These are phyloP conservation scores for Pachyramphus minor DNA, from an alignment of 2,113 vertebrate genomes.

Conservation along the genomic window DNA sequence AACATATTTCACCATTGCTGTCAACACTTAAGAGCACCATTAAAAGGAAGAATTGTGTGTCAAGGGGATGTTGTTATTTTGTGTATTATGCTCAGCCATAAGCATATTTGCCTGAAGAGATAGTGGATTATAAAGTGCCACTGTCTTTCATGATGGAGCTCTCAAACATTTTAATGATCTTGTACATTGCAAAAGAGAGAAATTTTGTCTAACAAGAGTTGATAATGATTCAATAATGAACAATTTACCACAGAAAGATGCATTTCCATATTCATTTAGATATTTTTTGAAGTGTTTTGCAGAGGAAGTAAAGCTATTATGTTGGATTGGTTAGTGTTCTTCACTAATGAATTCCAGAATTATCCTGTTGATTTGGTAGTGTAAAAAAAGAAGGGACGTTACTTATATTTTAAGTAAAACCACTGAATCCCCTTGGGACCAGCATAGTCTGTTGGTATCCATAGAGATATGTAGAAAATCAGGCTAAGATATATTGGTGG, in stretches of 20 bases:
- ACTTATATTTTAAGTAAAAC: conserved; percentile 66
- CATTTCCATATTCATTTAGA: conserved; percentile 77
- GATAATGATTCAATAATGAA: conserved; percentile 79
- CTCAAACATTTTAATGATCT: conserved; percentile 77
- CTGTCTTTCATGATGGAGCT: conserved; percentile 74
- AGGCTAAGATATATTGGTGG: conserved; percentile 39
- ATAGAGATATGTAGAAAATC: conserved; percentile 43
- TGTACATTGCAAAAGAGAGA: conserved; percentile 72
- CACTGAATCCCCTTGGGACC: conserved; percentile 44
- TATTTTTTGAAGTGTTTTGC: conserved; percentile 77
- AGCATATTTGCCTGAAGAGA: conserved; percentile 78
- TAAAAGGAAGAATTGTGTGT: conserved; percentile 65
- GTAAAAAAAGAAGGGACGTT: conserved; percentile 41
- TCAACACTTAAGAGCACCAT: conserved; percentile 65
- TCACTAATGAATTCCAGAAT: conserved; percentile 76
- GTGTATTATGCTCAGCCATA: conserved; percentile 69
- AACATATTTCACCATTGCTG: conserved; percentile 67
- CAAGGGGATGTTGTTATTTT: conserved; percentile 71
- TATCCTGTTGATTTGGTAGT: conserved; percentile 71
- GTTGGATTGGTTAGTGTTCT: conserved; percentile 65
- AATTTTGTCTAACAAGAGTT: conserved; percentile 74
- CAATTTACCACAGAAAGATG: conserved; percentile 72
- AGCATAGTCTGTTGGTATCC: conserved; percentile 48
- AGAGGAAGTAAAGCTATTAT: conserved; percentile 74
- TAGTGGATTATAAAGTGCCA: conserved; percentile 71